Base-by-base conservation (phyloP, 1,140 invertebrate genomes). In the Teleopsis dalmanni region DNA sequence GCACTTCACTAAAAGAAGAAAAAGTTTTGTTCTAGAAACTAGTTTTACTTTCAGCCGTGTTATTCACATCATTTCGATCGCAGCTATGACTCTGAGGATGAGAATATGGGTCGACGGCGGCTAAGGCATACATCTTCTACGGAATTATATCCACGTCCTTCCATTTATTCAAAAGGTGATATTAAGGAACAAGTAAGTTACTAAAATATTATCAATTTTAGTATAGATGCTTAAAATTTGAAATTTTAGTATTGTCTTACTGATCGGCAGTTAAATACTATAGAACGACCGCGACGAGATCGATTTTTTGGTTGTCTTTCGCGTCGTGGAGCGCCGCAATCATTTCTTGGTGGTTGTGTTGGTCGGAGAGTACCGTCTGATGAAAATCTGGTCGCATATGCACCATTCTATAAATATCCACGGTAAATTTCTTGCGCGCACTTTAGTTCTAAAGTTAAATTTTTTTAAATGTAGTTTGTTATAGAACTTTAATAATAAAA, bases 131-230 rank as follows among this genome's bases (percentile, higher is more conserved):
- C 75, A 60, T 75, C 65, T 62, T 74, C 68, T 65, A 74, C 71
- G 61, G 71, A 72, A 72, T 57, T 68, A 68, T 55, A 70, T 54
- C 62, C 63, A 41, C 64, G 73, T 59, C 76, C 81, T 45, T 87
- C 85, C 25, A 77, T 90, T 54, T 93, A 93, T 73, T 92, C 88
- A 21, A 85, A 89, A 58, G 87, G 91, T 71, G 90, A 92, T 66
- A 88, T 89, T 52, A 75, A 84, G 31, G 87, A 90, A 60, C 68
- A 71, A 57, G 68, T 69, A 33, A 52, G 37, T 38, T 7, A 19
- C 37, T n/a, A 10, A 6, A 4, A 18, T 9, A 29, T 29, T 14
- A 6, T 11, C 13, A 13, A 2, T 11, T n/a, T 25, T 41, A 41
- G n/a, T 18, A 38, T 10, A n/a, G 3, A 5, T 6, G 4, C 2